These are phyloP conservation scores for Eolophus roseicapilla DNA, from an alignment of 2,113 vertebrate genomes.

Conservation along the genomic window DNA sequence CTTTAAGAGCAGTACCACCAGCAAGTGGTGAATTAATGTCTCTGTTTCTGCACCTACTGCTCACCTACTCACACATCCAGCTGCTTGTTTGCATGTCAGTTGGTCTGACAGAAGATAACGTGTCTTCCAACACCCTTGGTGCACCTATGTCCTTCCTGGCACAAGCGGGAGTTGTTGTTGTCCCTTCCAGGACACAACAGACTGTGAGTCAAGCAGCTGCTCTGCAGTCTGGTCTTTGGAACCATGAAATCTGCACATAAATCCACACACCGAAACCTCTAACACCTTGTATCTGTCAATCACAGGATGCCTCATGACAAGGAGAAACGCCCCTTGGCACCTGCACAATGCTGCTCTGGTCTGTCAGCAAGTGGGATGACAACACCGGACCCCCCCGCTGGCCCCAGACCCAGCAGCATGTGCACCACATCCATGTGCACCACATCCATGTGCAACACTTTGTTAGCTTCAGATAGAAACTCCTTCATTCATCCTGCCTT, in stretches of 20 bases:
- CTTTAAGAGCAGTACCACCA: not conserved
- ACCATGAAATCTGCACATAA: not conserved
- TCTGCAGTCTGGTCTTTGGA: too few species aligned
- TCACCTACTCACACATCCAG: not conserved
- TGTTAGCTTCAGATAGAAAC: not conserved
- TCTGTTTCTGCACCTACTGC: not conserved
- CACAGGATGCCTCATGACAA: not conserved
- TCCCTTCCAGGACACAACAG: not conserved
- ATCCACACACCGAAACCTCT: not conserved
- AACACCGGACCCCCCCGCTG: not conserved
- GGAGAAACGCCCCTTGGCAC: not conserved
- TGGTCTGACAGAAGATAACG: not conserved
- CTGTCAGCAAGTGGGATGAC: not conserved
- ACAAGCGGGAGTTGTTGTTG: not conserved
- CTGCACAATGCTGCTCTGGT: not conserved
- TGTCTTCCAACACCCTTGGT: accelerated
- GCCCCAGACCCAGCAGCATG: not conserved
- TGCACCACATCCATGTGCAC: not conserved
- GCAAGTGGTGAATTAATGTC: not conserved
- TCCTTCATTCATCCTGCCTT: not conserved
- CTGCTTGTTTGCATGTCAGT: not conserved
- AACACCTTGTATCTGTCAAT: not conserved
- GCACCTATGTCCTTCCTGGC: not conserved
- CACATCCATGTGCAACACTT: not conserved
- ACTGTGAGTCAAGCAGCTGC: not conserved